Conservation (phyloP, 2,797 vertebrate genomes). For the Acanthiza pusilla region DNA sequence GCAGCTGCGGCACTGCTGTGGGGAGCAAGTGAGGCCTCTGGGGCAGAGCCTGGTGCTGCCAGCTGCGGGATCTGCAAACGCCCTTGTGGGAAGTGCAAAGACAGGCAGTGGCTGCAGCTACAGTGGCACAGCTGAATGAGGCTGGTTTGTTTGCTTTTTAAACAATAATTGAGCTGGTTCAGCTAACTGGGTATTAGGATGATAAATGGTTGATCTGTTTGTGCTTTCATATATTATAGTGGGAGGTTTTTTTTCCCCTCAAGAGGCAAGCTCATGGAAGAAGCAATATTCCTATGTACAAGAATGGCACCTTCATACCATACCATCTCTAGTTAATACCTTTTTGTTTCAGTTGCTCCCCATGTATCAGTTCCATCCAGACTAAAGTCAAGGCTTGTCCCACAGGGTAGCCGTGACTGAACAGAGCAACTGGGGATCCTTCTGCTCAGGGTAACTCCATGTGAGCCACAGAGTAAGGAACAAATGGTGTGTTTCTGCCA, state of each 20-base stretch:
- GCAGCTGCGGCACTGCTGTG: rapidly evolving
- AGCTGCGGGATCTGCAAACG: not conserved
- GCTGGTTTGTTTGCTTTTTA: not conserved
- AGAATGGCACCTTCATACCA: not conserved
- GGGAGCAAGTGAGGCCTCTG: not conserved
- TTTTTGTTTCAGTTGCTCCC: not conserved
- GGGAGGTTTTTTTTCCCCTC: not conserved
- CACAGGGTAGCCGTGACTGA: rapidly evolving
- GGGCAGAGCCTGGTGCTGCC: not conserved
- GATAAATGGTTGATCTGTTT: not conserved
- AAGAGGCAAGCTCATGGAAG: not conserved
- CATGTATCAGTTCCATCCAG: not conserved
- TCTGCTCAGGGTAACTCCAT: not conserved
- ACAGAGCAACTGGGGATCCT: rapidly evolving
- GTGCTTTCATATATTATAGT: not conserved
- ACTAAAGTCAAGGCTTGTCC: rapidly evolving
- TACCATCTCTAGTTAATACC: not conserved
- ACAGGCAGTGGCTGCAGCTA: not conserved
- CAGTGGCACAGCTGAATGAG: rapidly evolving
- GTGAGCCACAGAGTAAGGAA: not conserved
- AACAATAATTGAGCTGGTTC: not conserved
- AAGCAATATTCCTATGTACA: not conserved
- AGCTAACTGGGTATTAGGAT: not conserved
- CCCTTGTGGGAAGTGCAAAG: not conserved
- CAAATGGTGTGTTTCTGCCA: rapidly evolving